These are phyloP conservation scores for Thyatira batis DNA, from an alignment of 2,888 invertebrate genomes.

Conservation along the genomic window DNA sequence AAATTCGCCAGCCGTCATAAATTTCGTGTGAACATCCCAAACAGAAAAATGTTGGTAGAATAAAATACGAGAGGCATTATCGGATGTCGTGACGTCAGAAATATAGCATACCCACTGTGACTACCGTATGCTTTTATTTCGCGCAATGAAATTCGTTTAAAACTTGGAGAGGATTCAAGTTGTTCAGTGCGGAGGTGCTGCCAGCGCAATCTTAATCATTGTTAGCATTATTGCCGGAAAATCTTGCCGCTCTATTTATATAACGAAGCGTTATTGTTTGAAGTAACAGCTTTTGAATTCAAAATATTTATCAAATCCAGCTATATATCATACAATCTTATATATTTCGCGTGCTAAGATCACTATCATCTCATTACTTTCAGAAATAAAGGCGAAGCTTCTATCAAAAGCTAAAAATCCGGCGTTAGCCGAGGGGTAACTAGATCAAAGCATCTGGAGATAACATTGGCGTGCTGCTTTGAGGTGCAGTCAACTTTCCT, in stretches of 20 bases:
- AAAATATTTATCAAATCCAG: not conserved
- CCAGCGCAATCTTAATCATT: slow-evolving; percentile 57
- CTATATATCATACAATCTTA: not conserved
- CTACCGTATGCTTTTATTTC: slow-evolving; percentile 57
- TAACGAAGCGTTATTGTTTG: slow-evolving; percentile 17
- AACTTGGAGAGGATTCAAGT: slow-evolving; percentile 70
- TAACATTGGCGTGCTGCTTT: slow-evolving; percentile 41
- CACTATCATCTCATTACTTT: not conserved
- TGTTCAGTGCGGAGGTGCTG: slow-evolving; percentile 41
- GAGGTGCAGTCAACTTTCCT: slow-evolving; percentile 39
- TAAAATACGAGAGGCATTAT: slow-evolving; percentile 49
- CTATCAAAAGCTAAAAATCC: slow-evolving; percentile 30
- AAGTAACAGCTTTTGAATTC: not conserved
- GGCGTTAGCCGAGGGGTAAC: slow-evolving; percentile 34
- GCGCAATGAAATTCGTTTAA: slow-evolving; percentile 67
- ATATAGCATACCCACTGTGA: slow-evolving; percentile 44
- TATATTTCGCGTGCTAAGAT: not conserved
- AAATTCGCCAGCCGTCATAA: slow-evolving; percentile 47
- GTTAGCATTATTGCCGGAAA: slow-evolving; percentile 51
- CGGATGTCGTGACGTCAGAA: slow-evolving; percentile 49
- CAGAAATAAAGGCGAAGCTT: slow-evolving; percentile 5
- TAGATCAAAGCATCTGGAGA: slow-evolving; percentile 41
- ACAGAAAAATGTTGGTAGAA: slow-evolving; percentile 46
- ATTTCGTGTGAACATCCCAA: slow-evolving; percentile 44
- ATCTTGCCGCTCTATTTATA: slow-evolving; percentile 29